Evolutionary conservation across 2,113 vertebrate species (phyloP).

Genomic region (Heteronetta atricapilla): DNA sequence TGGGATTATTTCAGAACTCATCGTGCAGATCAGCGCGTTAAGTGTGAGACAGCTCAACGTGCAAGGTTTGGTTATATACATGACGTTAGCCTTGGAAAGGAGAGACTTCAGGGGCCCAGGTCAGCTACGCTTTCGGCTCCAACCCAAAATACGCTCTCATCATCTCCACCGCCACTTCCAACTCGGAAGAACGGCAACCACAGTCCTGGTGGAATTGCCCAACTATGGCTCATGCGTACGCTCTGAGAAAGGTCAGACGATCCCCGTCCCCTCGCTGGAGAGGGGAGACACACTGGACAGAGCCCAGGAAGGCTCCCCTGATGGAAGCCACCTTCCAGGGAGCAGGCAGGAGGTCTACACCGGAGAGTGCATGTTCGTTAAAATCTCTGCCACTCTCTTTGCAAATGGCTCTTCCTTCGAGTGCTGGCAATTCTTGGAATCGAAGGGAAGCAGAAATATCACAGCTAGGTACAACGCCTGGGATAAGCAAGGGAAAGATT

Average conservation of each 20-base stretch:
- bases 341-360: neutral
- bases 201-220: conserved; percentile 62
- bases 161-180: conserved; percentile 5
- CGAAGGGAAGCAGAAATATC: neutral
- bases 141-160: conserved; percentile 18
- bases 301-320: neutral
- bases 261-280: neutral
- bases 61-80: conserved; percentile 78
- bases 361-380: neutral
- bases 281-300: neutral
- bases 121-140: conserved; percentile 63
- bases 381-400: neutral
- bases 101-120: conserved; percentile 81
- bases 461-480: neutral
- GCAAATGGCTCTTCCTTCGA: neutral
- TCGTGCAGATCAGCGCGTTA: conserved; percentile 78
- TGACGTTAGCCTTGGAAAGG: conserved; percentile 77
- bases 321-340: neutral
- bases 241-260: conserved; percentile 3
- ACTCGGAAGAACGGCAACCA: conserved; percentile 41
- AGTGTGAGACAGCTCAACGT: conserved; percentile 80
- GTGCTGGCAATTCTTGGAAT: neutral
- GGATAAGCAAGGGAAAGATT: neutral
- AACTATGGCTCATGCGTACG: conserved; percentile 28
- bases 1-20: conserved; percentile 67